Evolutionary conservation across 2,113 vertebrate genomes (phyloP).

Genomic region (Pitta sordida): DNA sequence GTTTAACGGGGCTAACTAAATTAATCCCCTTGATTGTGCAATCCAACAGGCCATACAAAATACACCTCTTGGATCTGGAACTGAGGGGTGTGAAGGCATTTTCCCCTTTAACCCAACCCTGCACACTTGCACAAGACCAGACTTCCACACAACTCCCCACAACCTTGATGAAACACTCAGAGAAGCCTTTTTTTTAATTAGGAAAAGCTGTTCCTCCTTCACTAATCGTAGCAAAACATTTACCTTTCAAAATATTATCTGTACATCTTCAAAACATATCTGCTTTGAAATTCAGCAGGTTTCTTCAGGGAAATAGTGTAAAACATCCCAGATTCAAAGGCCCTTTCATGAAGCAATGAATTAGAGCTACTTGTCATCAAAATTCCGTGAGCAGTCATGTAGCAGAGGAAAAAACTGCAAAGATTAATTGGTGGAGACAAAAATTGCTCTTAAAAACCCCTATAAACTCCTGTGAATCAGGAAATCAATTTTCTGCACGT

Average conservation of each 20-base stretch:
- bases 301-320: background rate
- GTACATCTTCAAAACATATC: background rate
- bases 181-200: background rate
- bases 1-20: background rate
- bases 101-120: background rate
- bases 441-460: slow-evolving; percentile 2
- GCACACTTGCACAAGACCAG: background rate
- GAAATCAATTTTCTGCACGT: background rate
- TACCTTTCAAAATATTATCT: background rate
- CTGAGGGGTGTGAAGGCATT: background rate
- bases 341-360: background rate
- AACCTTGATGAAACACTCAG: background rate
- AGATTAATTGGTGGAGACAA: slow-evolving; percentile 47
- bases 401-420: background rate
- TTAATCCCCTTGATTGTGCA: background rate
- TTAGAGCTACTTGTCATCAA: background rate
- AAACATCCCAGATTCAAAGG: background rate
- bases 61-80: fast-evolving
- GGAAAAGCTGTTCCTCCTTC: background rate
- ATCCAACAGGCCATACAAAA: background rate
- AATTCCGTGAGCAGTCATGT: background rate
- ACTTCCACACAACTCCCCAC: background rate
- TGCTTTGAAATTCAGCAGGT: background rate
- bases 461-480: background rate
- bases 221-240: background rate